phyloP scores from a whole-genome alignment of 2,113 vertebrate species.

The Tor tambroides region DNA sequence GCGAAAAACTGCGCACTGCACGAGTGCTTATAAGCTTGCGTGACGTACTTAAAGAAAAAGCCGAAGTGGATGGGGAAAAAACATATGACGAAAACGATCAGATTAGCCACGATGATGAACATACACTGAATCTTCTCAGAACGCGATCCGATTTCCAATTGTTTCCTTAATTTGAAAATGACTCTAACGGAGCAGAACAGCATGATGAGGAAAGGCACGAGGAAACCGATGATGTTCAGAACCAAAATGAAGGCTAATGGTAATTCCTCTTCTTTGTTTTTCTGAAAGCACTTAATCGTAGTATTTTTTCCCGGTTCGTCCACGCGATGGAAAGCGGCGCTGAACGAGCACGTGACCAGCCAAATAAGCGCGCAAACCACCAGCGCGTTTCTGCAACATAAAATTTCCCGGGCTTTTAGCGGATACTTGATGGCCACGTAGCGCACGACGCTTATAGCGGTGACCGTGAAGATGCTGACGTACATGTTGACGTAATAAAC shows the following conservation, averaged over 20 bases:
- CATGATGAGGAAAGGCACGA: constrained; percentile 69
- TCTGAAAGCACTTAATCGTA: constrained; percentile 59
- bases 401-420: constrained; percentile 67
- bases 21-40: background rate
- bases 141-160: background rate
- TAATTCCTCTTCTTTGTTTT: rapidly evolving
- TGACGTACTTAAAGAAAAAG: constrained; percentile 34
- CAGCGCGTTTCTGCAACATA: constrained; percentile 69
- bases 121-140: constrained; percentile 55
- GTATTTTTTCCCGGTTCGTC: rapidly evolving
- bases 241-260: background rate
- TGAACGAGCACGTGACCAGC: constrained; percentile 42
- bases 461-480: constrained; percentile 75
- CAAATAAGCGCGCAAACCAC: constrained; percentile 69
- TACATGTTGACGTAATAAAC: constrained; percentile 76
- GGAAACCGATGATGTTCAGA: constrained; percentile 62
- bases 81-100: constrained; percentile 73
- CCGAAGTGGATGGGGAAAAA: constrained; percentile 72
- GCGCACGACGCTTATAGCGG: constrained; percentile 74
- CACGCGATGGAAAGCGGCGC: background rate
- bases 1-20: background rate
- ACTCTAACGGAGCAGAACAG: constrained; percentile 75
- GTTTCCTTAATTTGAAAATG: constrained; percentile 65
- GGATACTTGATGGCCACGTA: constrained; percentile 79
- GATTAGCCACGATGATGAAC: constrained; percentile 73